A percentile compares a stretch with the other conserved stretches of the same genome.
phyloP scores from a whole-genome alignment of 2,797 vertebrate genomes.

The Malacoraja senta region DNA sequence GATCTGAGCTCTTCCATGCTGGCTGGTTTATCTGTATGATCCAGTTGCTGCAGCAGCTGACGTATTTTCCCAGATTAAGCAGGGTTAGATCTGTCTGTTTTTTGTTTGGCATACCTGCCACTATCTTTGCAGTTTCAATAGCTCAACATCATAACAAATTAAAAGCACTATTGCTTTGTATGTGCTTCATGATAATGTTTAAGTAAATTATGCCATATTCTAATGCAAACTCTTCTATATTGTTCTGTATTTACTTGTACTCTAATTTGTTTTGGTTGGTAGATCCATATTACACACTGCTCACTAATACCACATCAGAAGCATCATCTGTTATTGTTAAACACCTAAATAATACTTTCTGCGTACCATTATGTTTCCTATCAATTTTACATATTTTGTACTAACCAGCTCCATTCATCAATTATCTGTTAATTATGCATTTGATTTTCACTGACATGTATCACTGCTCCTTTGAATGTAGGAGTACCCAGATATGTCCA shows the following conservation, averaged over 20 bases:
- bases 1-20: background rate
- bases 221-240: background rate
- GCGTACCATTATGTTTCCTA: background rate
- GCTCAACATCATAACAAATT: background rate
- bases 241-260: background rate
- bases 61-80: background rate
- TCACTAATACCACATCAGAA: background rate
- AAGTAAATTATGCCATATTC: background rate
- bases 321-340: background rate
- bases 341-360: background rate
- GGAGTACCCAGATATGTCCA: background rate
- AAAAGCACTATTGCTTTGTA: background rate
- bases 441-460: background rate
- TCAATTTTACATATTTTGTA: background rate
- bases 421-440: background rate
- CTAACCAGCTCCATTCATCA: background rate
- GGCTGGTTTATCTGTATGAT: background rate
- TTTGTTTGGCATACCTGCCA: background rate
- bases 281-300: background rate
- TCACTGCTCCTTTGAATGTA: background rate
- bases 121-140: background rate
- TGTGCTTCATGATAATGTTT: background rate
- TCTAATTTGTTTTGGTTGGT: background rate
- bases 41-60: background rate
- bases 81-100: background rate